A percentile compares a stretch with the other conserved stretches of the same genome.
phyloP scores from a whole-genome alignment of 2,888 invertebrate species.

The Napeogenes inachia region DNA sequence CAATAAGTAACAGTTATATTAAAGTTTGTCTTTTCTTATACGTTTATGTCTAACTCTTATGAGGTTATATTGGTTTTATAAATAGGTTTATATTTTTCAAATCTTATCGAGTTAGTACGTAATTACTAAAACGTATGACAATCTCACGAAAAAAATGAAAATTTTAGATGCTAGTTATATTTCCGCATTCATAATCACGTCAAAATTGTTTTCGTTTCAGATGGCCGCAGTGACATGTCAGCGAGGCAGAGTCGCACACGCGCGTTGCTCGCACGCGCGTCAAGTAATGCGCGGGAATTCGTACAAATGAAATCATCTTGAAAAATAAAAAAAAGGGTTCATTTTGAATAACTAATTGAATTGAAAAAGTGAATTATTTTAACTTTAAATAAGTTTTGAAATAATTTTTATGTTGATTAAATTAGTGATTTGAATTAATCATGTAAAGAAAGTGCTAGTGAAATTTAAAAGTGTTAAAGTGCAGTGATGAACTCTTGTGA shows the following conservation, averaged over 20 bases:
- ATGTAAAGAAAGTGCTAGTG: conserved; percentile 7
- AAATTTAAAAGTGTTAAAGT: conserved; percentile 13
- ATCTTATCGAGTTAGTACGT: no score
- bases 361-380: no score
- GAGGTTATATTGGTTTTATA: no score
- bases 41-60: no score
- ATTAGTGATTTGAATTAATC: background rate
- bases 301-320: conserved; percentile 17
- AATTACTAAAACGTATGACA: background rate
- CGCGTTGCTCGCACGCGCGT: conserved; percentile 32
- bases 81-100: no score
- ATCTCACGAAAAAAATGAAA: background rate
- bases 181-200: conserved; percentile 25
- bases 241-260: conserved; percentile 38
- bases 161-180: background rate
- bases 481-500: conserved; percentile 27
- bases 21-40: no score
- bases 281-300: conserved; percentile 19
- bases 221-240: conserved; percentile 51
- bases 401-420: no score
- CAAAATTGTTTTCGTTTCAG: conserved; percentile 38
- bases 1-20: no score
- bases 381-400: no score
- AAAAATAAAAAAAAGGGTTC: background rate
- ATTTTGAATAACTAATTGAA: no score